Percentiles rank a stretch among this genome's conserved stretches.
Evolutionary conservation across 2,113 vertebrate genomes (phyloP).

Genomic region (Ciconia maguari): DNA sequence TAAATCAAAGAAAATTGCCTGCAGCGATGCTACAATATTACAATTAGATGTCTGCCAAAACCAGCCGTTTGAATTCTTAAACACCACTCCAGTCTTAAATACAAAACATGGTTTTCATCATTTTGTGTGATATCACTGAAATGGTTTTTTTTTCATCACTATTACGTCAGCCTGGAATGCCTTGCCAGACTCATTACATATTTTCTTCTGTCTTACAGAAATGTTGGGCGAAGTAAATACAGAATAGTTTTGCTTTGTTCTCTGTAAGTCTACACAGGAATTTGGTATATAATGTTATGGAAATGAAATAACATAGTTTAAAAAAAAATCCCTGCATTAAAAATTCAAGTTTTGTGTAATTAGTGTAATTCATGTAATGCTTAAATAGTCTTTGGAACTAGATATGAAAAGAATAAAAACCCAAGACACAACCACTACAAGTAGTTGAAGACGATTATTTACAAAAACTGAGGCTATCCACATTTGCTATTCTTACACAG

Average conservation of each 20-base stretch:
- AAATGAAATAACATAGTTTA: background rate
- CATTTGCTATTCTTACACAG: background rate
- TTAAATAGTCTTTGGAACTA: background rate
- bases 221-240: background rate
- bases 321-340: background rate
- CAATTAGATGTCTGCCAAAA: conserved; percentile 81
- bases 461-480: background rate
- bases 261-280: background rate
- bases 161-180: background rate
- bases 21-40: conserved; percentile 77
- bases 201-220: background rate
- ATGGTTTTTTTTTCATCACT: background rate
- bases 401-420: background rate
- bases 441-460: background rate
- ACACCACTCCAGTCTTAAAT: conserved; percentile 63
- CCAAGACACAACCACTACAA: background rate
- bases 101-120: conserved; percentile 61
- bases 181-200: background rate
- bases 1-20: conserved; percentile 85
- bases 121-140: conserved; percentile 52
- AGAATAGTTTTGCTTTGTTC: background rate
- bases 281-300: background rate
- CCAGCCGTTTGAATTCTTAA: conserved; percentile 69
- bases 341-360: background rate
- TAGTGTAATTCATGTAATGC: background rate